Percentiles rank a stretch among this genome's conserved stretches.
phyloP scores from a whole-genome alignment of 2,797 vertebrate species.

The Galaxias olidus region DNA sequence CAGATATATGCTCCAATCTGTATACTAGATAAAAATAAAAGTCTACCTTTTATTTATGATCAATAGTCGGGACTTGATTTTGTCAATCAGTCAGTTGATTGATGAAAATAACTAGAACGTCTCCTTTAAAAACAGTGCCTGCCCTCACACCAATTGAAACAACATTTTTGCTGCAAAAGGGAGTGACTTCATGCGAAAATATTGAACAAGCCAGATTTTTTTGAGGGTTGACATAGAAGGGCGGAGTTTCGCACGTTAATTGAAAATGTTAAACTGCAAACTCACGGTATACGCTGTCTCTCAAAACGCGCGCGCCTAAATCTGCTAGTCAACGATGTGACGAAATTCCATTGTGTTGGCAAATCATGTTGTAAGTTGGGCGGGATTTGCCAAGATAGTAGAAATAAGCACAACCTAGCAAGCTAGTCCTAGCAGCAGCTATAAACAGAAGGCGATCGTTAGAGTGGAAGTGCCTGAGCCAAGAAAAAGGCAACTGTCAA shows the following conservation, averaged over 20 bases:
- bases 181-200: conserved; percentile 14
- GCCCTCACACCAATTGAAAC: conserved; percentile 37
- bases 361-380: conserved; percentile 65
- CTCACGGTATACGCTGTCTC: not conserved
- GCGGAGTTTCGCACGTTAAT: no score
- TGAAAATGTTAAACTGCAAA: conserved; percentile 8
- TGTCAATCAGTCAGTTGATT: conserved; percentile 12
- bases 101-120: not conserved
- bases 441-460: conserved; percentile 75
- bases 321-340: conserved; percentile 36
- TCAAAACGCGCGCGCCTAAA: conserved; percentile 40
- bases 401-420: conserved; percentile 73
- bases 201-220: not conserved
- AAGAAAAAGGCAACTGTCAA: conserved; percentile 69
- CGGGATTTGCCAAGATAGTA: conserved; percentile 69
- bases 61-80: not conserved
- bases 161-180: conserved; percentile 8
- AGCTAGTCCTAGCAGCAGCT: conserved; percentile 57
- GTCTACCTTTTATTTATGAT: no score
- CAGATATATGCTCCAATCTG: no score
- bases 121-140: conserved; percentile 11
- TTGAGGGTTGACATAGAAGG: no score
- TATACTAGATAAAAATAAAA: no score
- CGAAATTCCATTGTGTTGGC: conserved; percentile 53
- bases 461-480: conserved; percentile 68